phyloP scores from a whole-genome alignment of 2,113 vertebrate genomes.

The Theropithecus gelada region DNA sequence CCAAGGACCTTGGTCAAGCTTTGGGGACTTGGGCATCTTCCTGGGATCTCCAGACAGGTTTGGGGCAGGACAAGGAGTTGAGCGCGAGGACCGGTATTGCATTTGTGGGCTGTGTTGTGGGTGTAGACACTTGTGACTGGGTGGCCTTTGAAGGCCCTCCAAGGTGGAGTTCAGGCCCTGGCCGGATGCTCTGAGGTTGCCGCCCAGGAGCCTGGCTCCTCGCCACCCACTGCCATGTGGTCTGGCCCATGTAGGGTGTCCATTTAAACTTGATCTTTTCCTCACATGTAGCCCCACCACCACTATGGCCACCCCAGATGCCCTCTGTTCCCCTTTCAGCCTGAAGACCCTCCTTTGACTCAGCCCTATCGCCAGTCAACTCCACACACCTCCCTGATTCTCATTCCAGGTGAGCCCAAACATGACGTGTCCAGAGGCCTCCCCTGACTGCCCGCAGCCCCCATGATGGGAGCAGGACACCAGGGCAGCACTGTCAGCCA shows the following conservation, averaged over 20 bases:
- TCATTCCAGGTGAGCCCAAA: not conserved
- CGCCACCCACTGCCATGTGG: too few relatives aligned
- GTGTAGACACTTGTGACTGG: not conserved
- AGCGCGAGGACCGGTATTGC: not conserved
- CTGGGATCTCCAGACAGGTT: not conserved
- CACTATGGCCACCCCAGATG: accelerated
- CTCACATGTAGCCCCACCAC: accelerated
- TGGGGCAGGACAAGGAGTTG: too few relatives aligned
- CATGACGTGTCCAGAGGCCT: not conserved
- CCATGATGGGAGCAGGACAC: too few relatives aligned
- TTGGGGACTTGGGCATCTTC: not conserved
- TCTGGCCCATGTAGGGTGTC: not conserved
- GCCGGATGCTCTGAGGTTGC: not conserved
- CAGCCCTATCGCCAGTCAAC: not conserved
- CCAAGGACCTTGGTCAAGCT: not conserved
- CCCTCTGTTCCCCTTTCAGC: not conserved
- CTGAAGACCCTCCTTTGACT: not conserved
- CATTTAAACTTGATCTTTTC: not conserved
- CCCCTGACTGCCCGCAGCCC: too few relatives aligned
- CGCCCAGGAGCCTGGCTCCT: not conserved
- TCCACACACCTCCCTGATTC: not conserved
- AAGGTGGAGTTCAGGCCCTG: not conserved
- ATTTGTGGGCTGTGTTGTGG: not conserved
- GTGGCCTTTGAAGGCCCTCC: not conserved
- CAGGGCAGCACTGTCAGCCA: not conserved